Evolutionary conservation across 53 echinoderm and acorn worm species (phyloP), one percentile per base, ranked within the genome.

Genomic region (Arbacia lixula): DNA sequence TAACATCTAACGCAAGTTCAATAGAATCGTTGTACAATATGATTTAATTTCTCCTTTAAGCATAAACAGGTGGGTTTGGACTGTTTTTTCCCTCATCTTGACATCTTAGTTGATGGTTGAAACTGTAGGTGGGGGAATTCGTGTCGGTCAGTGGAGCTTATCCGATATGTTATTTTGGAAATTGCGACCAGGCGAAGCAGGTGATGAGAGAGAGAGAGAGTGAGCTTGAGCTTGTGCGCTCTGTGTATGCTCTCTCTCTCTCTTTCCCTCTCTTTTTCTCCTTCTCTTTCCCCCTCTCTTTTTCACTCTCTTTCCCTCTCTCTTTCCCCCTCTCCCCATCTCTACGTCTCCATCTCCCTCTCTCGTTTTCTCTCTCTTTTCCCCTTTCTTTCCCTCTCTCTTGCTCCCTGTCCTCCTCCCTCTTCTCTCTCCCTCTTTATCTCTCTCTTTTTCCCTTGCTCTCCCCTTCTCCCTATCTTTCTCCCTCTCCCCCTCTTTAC

Each of bases 181-280:
- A n/a, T n/a, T n/a, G n/a, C n/a, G n/a, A n/a, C n/a, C n/a, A n/a
- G n/a, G n/a, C n/a, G n/a, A n/a, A n/a, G n/a, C n/a, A n/a, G n/a
- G n/a, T n/a, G n/a, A n/a, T n/a, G n/a, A n/a, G n/a, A n/a, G n/a
- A n/a, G n/a, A n/a, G n/a, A n/a, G n/a, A n/a, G n/a, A n/a, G n/a
- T n/a, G n/a, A n/a, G n/a, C n/a, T n/a, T n/a, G n/a, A n/a, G n/a
- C n/a, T n/a, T n/a, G n/a, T n/a, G n/a, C n/a, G n/a, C n/a, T n/a
- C n/a, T n/a, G n/a, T n/a, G n/a, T n/a, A n/a, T n/a, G n/a, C n/a
- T 2, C 68, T 40, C 24, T 68, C 68, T 36, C 38, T 36, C 43
- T 69, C 69, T 25, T 26, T 69, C 2, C 41, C 69, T 46, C 26
- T 46, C 46, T 46, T 46, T 46, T 46, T 46, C 46, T 46, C 46